phyloP scores from a whole-genome alignment of 2,797 vertebrate genomes.

The Arctocebus calabarensis region DNA sequence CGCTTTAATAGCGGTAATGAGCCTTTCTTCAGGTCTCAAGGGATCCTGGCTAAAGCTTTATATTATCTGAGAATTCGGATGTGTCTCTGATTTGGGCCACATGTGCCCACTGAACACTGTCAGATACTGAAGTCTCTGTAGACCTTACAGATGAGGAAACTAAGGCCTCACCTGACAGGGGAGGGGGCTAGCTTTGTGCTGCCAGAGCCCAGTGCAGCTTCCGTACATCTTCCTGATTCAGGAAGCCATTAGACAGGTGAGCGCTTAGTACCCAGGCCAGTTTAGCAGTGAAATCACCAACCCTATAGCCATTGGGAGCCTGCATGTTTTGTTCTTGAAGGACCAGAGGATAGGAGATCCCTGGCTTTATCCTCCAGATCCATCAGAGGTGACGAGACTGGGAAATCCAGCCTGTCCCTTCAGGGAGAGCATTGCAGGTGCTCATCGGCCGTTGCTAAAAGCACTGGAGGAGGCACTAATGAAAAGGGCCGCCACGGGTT shows the following conservation, averaged over 20 bases:
- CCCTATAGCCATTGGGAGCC: neutral
- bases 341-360: neutral
- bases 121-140: neutral
- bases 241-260: neutral
- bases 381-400: neutral
- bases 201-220: neutral
- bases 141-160: conserved; percentile 11
- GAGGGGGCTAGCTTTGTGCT: neutral
- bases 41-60: neutral
- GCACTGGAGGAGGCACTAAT: neutral
- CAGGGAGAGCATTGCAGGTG: neutral
- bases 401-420: neutral
- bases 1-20: neutral
- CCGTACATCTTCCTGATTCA: neutral
- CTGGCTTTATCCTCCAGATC: neutral
- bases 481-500: neutral
- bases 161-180: neutral
- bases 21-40: neutral
- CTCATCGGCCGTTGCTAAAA: neutral
- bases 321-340: neutral
- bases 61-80: neutral
- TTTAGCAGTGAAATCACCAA: neutral
- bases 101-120: neutral
- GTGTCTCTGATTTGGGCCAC: neutral
- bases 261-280: fast-evolving